Base-by-base conservation (phyloP, 2,113 vertebrate genomes). In the Acrocephalus kingi region DNA sequence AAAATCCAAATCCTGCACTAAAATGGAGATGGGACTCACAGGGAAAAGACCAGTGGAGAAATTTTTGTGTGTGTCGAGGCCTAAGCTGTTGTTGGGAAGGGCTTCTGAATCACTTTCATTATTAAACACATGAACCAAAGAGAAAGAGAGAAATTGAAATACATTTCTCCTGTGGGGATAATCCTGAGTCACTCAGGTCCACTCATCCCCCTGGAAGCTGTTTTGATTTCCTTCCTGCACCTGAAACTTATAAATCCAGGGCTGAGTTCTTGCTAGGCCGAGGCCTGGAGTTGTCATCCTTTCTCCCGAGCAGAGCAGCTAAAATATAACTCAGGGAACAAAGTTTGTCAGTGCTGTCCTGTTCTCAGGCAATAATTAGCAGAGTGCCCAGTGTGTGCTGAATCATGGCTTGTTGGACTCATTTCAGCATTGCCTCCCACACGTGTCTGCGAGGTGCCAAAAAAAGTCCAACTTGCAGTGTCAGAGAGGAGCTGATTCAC, bases 361-460 rank as follows among this genome's bases (percentile, higher is more conserved):
- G 49, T 59, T 71, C 27, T 96, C 69, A 75, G 6, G 24, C 52
- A 33, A 61, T 43, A 61, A 81, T 86, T 79, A 64, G 18, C 62
- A 56, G 83, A 33, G 9, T 66, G 76, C 41, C 84, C 5, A 5
- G 18, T 0, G 17, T 80, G 46, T 54, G 75, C 91, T 97, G 78
- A 97, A 81, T 80, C 76, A 68, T 24, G 43, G 82, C 90, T 95
- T 20, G 25, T 79, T 95, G 91, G 86, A 72, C 86, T 97, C 66
- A 3, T 97, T 97, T 71, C 97, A 98, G 97, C 71, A 54, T 67
- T 64, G 69, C 28, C n/a, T 96, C 93, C 93, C 95, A 89, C 80
- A 13, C 51, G 76, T 77, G 21, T 69, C 94, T 87, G 91, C 55
- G 41, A 96, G 96, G 21, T 80, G 94, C 91, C 93, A 84, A 49